phyloP scores from a whole-genome alignment of 1,140 invertebrate genomes.

The Orussus abietinus region DNA sequence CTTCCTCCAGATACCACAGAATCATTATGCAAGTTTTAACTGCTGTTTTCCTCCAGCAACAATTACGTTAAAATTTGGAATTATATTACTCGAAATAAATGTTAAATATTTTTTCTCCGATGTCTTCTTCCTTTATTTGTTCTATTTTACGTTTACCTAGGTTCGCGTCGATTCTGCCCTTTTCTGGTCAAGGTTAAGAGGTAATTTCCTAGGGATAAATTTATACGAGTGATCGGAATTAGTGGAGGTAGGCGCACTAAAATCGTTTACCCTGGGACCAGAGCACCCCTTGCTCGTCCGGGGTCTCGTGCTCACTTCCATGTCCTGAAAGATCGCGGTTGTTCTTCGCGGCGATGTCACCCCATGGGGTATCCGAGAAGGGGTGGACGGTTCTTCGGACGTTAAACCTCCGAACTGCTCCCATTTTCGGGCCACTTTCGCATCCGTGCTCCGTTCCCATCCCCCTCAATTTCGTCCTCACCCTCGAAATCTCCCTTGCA shows the following conservation, averaged over 20 bases:
- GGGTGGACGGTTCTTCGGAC: slow-evolving; percentile 22
- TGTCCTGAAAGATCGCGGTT: too few relatives aligned
- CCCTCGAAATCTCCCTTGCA: too few relatives aligned
- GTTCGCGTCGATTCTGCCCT: background rate
- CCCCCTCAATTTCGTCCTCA: background rate
- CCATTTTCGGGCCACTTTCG: slow-evolving; percentile 4
- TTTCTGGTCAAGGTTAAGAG: slow-evolving; percentile 29
- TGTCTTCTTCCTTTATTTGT: background rate
- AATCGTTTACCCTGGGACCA: slow-evolving; percentile 18
- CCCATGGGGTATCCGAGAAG: too few relatives aligned
- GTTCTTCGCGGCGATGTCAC: too few relatives aligned
- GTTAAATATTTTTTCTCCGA: background rate
- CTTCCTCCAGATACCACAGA: too few relatives aligned
- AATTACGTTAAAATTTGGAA: slow-evolving; percentile 1
- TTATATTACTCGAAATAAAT: slow-evolving; percentile 4
- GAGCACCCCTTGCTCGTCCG: too few relatives aligned
- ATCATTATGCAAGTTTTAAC: too few relatives aligned
- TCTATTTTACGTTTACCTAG: background rate
- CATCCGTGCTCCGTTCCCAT: slow-evolving; percentile 4
- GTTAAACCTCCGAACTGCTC: too few relatives aligned
- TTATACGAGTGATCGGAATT: slow-evolving; percentile 36
- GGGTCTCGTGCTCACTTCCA: too few relatives aligned
- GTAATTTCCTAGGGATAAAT: slow-evolving; percentile 37
- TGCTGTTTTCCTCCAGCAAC: too few relatives aligned
- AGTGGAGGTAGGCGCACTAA: slow-evolving; percentile 33